phyloP scores from a whole-genome alignment of 2,888 invertebrate species.

The Teleiodes luculella region DNA sequence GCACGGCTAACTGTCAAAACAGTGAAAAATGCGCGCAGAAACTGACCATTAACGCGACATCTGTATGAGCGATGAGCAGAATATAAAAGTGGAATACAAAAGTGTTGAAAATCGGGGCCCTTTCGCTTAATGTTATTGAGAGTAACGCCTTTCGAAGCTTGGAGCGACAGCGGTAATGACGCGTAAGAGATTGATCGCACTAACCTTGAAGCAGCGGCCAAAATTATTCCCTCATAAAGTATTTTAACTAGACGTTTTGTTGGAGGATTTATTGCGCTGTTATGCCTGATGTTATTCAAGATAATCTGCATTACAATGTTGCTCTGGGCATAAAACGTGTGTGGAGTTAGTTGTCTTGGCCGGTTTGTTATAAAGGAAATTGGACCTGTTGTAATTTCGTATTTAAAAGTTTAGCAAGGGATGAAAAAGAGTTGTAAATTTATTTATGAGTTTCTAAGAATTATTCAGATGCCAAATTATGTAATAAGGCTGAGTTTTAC shows the following conservation, averaged over 20 bases:
- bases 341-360: neutral
- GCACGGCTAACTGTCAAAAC: constrained; percentile 15
- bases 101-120: constrained; percentile 26
- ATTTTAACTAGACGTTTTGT: constrained; percentile 37
- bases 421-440: neutral
- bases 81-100: constrained; percentile 28
- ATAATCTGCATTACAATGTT: constrained; percentile 10
- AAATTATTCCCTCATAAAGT: constrained; percentile 29
- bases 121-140: constrained; percentile 33
- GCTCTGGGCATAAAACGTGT: neutral
- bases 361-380: neutral
- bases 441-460: neutral
- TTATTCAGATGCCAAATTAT: too few species aligned
- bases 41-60: constrained; percentile 33
- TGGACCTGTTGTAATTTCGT: neutral
- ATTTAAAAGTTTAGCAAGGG: neutral
- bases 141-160: constrained; percentile 40
- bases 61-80: constrained; percentile 26
- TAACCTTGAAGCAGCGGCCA: constrained; percentile 26
- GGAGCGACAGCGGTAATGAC: constrained; percentile 51
- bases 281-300: constrained; percentile 24
- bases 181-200: constrained; percentile 43
- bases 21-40: constrained; percentile 27
- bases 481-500: too few species aligned
- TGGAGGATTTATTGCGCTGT: constrained; percentile 37